Evolutionary conservation across 2,888 invertebrate genomes (phyloP).

Genomic region (Penaeus monodon): DNA sequence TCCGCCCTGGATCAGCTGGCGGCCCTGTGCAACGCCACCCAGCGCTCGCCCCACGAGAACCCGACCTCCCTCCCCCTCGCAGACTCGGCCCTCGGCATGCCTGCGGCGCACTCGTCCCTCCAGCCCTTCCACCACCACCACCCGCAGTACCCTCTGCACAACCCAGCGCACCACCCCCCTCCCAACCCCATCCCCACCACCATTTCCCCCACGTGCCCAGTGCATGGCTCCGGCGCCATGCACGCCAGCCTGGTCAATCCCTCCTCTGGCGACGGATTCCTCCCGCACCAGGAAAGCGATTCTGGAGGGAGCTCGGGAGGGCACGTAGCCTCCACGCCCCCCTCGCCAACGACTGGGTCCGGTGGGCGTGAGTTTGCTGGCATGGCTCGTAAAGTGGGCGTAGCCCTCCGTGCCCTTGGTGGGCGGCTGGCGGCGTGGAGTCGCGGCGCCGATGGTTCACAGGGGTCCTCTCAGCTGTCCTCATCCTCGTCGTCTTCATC

Average conservation of each 20-base stretch:
- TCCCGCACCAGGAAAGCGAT: constrained; percentile 34
- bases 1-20: constrained; percentile 59
- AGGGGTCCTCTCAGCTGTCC: constrained; percentile 36
- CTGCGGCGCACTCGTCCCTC: background rate
- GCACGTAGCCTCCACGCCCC: constrained; percentile 38
- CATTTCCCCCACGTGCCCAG: constrained; percentile 47
- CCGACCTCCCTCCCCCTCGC: no score
- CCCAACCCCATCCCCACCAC: constrained; percentile 44
- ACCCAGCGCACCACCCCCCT: background rate
- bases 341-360: constrained; percentile 35
- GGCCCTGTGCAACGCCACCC: constrained; percentile 47
- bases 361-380: constrained; percentile 42
- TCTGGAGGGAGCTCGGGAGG: constrained; percentile 46
- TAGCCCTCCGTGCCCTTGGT: constrained; percentile 52
- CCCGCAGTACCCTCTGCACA: background rate
- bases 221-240: constrained; percentile 43
- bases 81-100: background rate
- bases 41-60: constrained; percentile 24
- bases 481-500: constrained; percentile 51
- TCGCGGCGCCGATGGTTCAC: constrained; percentile 34
- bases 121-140: constrained; percentile 17
- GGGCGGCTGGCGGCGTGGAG: constrained; percentile 56
- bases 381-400: constrained; percentile 50
- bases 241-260: constrained; percentile 32
- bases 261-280: constrained; percentile 17